Conservation (phyloP, 1,140 invertebrate species). For the Pogonognathellus flavescens region DNA sequence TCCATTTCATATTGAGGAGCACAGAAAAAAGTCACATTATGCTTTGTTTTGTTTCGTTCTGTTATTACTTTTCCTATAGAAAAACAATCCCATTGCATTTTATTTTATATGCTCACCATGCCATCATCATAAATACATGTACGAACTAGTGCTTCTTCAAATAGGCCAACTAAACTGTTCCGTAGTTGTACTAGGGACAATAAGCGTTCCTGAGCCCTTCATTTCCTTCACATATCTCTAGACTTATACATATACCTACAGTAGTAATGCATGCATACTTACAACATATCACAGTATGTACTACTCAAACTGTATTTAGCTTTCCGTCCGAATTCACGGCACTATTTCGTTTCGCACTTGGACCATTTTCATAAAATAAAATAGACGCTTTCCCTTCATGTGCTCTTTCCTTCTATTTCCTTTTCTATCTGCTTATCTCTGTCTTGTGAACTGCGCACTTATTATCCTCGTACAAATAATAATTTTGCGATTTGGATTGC, state of each 20-base stretch:
- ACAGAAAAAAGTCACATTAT: background rate
- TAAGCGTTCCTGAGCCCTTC: background rate
- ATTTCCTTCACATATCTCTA: background rate
- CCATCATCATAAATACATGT: background rate
- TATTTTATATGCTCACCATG: background rate
- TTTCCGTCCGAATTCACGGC: too few relatives aligned
- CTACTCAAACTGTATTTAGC: too few relatives aligned
- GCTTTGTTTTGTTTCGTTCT: slow-evolving; percentile 37
- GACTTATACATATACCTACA: background rate
- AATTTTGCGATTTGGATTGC: too few relatives aligned
- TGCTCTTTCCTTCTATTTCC: background rate
- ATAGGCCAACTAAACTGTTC: slow-evolving; percentile 15
- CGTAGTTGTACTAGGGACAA: background rate
- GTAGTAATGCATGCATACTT: too few relatives aligned
- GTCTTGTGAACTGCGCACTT: too few relatives aligned
- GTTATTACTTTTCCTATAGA: slow-evolving; percentile 12
- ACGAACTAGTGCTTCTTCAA: slow-evolving; percentile 4
- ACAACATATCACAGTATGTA: too few relatives aligned
- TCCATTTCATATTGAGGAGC: slow-evolving; percentile 12
- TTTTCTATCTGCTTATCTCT: too few relatives aligned
- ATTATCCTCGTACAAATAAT: too few relatives aligned
- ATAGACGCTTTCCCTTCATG: slow-evolving; percentile 23
- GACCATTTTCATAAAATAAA: slow-evolving; percentile 13
- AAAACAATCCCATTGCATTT: slow-evolving; percentile 23
- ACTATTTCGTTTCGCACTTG: slow-evolving; percentile 4